Conservation (phyloP, 2,888 invertebrate genomes). For the Dastarcus helophoroides region DNA sequence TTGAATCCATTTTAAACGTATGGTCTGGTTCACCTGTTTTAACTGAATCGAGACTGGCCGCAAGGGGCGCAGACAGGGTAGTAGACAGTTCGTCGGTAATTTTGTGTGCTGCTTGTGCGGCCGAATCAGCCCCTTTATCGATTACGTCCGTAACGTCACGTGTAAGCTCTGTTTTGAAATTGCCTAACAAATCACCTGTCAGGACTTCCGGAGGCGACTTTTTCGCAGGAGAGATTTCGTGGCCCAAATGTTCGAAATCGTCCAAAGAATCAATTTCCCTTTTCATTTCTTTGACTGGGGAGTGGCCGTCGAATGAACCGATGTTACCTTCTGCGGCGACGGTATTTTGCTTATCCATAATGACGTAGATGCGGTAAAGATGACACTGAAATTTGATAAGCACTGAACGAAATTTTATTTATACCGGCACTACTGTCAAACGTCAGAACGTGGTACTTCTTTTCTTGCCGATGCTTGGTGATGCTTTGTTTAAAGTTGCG, state of each 20-base stretch:
- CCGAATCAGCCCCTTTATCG: conserved; percentile 37
- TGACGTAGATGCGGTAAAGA: too few species aligned
- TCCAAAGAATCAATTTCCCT: conserved; percentile 59
- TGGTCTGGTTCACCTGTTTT: conserved; percentile 7
- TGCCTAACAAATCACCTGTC: conserved; percentile 35
- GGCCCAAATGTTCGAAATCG: conserved; percentile 63
- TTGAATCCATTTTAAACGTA: conserved; percentile 31
- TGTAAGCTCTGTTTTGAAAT: conserved; percentile 24
- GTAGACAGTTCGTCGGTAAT: conserved; percentile 18
- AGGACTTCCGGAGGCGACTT: conserved; percentile 16
- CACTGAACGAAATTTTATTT: too few species aligned
- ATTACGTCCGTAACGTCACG: conserved; percentile 28
- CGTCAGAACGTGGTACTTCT: conserved; percentile 14
- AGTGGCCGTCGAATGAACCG: conserved; percentile 5
- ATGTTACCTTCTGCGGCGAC: neutral
- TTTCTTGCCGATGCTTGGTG: too few species aligned
- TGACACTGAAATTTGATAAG: too few species aligned
- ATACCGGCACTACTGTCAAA: conserved; percentile 20
- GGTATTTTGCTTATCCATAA: neutral
- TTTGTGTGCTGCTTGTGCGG: conserved; percentile 21
- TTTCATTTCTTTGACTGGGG: conserved; percentile 13
- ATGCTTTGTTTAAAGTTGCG: too few species aligned
- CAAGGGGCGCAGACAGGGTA: conserved; percentile 17
- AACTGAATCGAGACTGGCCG: conserved; percentile 11
- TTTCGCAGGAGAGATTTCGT: conserved; percentile 41